These are phyloP conservation scores for Pseudomyrmex concolor DNA, from an alignment of 1,140 invertebrate genomes.

Conservation along the genomic window DNA sequence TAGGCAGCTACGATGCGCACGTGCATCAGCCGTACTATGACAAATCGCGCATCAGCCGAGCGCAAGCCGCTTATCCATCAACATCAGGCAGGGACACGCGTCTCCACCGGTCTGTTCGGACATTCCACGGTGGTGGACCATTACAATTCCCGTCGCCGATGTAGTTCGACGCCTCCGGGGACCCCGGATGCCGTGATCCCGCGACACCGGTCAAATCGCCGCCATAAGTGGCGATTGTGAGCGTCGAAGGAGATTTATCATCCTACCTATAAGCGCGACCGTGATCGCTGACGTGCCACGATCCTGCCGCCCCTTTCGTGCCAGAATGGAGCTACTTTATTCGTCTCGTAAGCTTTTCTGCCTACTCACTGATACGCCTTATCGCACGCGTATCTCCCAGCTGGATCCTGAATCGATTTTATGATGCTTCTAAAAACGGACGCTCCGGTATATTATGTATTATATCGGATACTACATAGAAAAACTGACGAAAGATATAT, in stretches of 20 bases:
- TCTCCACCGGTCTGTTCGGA: conserved; percentile 17
- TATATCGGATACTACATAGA: background rate
- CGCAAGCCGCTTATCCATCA: conserved; percentile 72
- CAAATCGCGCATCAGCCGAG: conserved; percentile 74
- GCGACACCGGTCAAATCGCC: conserved; percentile 50
- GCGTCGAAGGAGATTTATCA: conserved; percentile 57
- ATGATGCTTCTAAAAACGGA: background rate
- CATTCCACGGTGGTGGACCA: conserved; percentile 47
- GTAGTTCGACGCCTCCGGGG: conserved; percentile 30
- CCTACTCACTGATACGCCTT: conserved; percentile 46
- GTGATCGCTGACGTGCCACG: conserved; percentile 17
- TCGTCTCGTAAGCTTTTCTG: conserved; percentile 16
- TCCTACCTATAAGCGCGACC: background rate
- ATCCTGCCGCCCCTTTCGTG: background rate
- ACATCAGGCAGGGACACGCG: conserved; percentile 66
- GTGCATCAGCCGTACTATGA: conserved; percentile 72
- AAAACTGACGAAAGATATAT: conserved; percentile 19
- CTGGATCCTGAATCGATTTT: conserved; percentile 33
- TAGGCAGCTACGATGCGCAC: conserved; percentile 31
- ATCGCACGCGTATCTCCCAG: conserved; percentile 29
- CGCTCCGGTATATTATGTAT: background rate
- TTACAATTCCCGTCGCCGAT: conserved; percentile 48
- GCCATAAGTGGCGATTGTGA: conserved; percentile 49
- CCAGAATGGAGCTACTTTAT: conserved; percentile 37
- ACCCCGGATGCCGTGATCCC: background rate